Conservation (phyloP, 1,140 invertebrate species). For the Bacillus rossius region DNA sequence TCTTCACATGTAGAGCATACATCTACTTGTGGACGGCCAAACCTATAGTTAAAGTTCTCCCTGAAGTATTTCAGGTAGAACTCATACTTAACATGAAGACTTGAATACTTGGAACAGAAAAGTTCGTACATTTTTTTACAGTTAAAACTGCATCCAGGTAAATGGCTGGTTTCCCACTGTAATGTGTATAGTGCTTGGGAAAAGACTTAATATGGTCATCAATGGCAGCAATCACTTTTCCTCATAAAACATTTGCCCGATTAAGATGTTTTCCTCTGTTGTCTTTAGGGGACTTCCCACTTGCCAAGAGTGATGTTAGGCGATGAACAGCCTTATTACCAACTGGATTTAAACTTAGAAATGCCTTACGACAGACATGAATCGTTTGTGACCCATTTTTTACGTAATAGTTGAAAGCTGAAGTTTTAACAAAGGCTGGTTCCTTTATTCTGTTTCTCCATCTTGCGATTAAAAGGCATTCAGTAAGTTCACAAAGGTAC, state of each 20-base stretch:
- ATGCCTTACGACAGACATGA: too few relatives aligned
- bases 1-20: conserved; percentile 21
- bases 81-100: conserved; percentile 13
- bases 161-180: conserved; percentile 5
- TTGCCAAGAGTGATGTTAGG: background rate
- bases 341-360: too few relatives aligned
- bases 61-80: conserved; percentile 19
- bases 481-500: too few relatives aligned
- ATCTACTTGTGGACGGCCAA: conserved; percentile 22
- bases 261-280: conserved; percentile 12
- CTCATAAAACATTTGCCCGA: conserved; percentile 3
- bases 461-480: too few relatives aligned
- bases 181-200: conserved; percentile 12
- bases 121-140: conserved; percentile 18
- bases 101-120: conserved; percentile 16
- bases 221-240: background rate
- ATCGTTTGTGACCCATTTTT: too few relatives aligned
- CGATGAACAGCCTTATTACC: too few relatives aligned
- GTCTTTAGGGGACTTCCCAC: conserved; percentile 11
- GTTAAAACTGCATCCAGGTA: conserved; percentile 14
- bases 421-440: too few relatives aligned
- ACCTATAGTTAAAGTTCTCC: conserved; percentile 17
- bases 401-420: too few relatives aligned
- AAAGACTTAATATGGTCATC: conserved; percentile 15
- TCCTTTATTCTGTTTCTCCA: too few relatives aligned